Conservation (phyloP, 2,797 vertebrate species). For the Antrozous pallidus region DNA sequence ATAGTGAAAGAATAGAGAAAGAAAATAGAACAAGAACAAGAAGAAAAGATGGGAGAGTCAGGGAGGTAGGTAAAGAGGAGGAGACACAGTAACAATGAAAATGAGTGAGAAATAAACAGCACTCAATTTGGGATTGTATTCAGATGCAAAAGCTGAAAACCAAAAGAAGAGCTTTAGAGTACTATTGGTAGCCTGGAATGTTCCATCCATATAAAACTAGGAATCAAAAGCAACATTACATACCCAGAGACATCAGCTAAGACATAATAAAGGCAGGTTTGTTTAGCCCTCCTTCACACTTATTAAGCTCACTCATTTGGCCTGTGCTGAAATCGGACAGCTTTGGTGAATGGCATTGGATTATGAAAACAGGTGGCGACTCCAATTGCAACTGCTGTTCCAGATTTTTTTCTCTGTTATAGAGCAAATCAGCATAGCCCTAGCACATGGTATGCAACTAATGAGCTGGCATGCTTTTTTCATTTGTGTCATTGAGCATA, state of each 20-base stretch:
- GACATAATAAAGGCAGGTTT: background rate
- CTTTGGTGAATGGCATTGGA: background rate
- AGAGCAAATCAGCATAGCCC: background rate
- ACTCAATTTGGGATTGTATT: background rate
- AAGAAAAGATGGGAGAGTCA: too few species aligned
- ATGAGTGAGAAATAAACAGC: background rate
- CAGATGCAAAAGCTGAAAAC: background rate
- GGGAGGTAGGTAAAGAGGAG: background rate
- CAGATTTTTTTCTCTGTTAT: slow-evolving; percentile 2
- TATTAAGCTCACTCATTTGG: background rate
- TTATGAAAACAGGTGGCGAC: background rate
- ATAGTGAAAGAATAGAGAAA: background rate
- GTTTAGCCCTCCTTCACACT: background rate
- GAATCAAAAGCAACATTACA: background rate
- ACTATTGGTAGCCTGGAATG: background rate
- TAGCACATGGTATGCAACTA: background rate
- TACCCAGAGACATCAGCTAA: background rate
- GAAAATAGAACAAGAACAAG: background rate
- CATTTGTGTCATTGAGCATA: background rate
- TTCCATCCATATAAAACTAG: background rate
- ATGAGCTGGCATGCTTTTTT: background rate
- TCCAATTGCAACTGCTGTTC: background rate
- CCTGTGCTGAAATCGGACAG: background rate
- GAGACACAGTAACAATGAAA: background rate
- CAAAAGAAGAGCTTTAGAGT: background rate